These are phyloP conservation scores for Arenaria interpres DNA, from an alignment of 2,113 vertebrate species.

Conservation along the genomic window DNA sequence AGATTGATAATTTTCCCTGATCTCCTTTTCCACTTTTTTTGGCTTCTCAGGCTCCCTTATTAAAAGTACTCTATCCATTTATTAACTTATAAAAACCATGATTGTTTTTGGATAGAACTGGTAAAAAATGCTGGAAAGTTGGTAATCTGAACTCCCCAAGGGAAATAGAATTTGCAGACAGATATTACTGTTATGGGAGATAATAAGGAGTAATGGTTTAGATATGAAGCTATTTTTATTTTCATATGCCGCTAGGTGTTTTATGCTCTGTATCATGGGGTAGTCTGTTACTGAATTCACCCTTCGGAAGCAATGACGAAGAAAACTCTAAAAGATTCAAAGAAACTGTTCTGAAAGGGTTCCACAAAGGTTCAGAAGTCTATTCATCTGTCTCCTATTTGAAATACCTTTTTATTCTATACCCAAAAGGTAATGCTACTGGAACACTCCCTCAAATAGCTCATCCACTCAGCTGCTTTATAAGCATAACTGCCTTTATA, in stretches of 20 bases:
- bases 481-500: neutral
- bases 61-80: conserved; percentile 56
- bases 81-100: conserved; percentile 66
- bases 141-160: conserved; percentile 45
- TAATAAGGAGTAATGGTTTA: neutral
- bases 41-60: neutral
- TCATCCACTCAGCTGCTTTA: neutral
- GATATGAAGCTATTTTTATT: conserved; percentile 19
- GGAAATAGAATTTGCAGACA: conserved; percentile 33
- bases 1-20: conserved; percentile 9
- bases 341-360: neutral
- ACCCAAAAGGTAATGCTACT: neutral
- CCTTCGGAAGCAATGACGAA: neutral
- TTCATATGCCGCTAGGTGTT: neutral
- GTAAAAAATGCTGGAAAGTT: conserved; percentile 52
- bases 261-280: neutral
- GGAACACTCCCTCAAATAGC: neutral
- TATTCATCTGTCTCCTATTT: neutral
- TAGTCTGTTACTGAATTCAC: neutral
- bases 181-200: conserved; percentile 27
- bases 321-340: neutral
- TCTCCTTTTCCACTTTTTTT: neutral
- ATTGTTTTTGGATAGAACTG: conserved; percentile 51
- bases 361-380: neutral
- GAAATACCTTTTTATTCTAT: neutral